A percentile compares a stretch with the other conserved stretches of the same genome.
phyloP scores from a whole-genome alignment of 2,113 vertebrate species.

The Salvelinus namaycush region DNA sequence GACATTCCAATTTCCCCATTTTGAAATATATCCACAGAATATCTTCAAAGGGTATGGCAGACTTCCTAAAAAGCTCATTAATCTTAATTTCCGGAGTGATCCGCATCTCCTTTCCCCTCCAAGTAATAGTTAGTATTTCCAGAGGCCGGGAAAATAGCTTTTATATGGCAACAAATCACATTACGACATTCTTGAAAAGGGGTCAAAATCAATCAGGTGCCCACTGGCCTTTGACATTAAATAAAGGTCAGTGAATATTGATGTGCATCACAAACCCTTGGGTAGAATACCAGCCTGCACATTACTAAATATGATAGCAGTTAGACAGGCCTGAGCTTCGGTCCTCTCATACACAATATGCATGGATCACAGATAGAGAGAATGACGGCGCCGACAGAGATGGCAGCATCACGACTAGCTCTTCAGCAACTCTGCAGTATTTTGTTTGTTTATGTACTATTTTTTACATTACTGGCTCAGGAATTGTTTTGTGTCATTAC shows the following conservation, averaged over 20 bases:
- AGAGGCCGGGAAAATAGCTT: conserved; percentile 67
- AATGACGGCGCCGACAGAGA: no score
- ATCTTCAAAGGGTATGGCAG: conserved; percentile 62
- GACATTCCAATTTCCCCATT: conserved; percentile 49
- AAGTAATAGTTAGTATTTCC: conserved; percentile 72
- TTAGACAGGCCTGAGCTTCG: conserved; percentile 45
- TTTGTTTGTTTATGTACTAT: no score
- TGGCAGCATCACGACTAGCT: no score
- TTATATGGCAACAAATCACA: conserved; percentile 74
- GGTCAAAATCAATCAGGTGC: conserved; percentile 72
- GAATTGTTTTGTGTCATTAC: no score
- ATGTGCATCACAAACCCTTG: conserved; percentile 51
- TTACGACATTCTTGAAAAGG: conserved; percentile 58
- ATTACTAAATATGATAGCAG: conserved; percentile 70
- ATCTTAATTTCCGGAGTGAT: conserved; percentile 72
- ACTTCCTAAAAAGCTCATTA: conserved; percentile 72
- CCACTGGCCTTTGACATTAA: conserved; percentile 74
- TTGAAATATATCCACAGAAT: conserved; percentile 54
- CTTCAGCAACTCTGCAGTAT: no score
- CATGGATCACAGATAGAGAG: conserved; percentile 48
- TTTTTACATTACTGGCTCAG: no score
- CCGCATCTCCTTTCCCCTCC: conserved; percentile 48
- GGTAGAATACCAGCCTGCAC: conserved; percentile 59
- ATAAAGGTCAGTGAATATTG: conserved; percentile 69
- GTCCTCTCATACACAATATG: conserved; percentile 46